A percentile compares a stretch with the other conserved stretches of the same genome.
Evolutionary conservation across 2,888 invertebrate genomes (phyloP).

Genomic region (Encarsia formosa): DNA sequence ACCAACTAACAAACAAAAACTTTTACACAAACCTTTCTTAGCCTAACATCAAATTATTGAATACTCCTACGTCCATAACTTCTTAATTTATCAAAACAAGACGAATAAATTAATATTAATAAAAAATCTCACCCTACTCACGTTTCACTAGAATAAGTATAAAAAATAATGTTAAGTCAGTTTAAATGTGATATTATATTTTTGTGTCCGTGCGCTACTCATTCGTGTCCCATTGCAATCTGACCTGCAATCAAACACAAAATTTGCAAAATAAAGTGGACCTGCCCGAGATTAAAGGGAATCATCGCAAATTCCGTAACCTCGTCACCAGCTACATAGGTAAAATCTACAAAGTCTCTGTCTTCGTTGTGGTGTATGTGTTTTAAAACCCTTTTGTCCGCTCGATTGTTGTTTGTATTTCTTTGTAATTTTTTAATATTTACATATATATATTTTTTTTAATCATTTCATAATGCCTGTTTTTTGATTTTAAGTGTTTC

Average conservation of each 20-base stretch:
- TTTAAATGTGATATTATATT: constrained; percentile 50
- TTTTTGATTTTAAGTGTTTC: no score
- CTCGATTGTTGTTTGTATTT: constrained; percentile 13
- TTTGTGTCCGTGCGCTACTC: constrained; percentile 51
- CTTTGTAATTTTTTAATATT: no score
- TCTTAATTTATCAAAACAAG: no score
- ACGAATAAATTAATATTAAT: no score
- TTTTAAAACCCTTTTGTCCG: constrained; percentile 31
- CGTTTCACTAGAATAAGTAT: no score
- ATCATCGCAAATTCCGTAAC: constrained; percentile 99
- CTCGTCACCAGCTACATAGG: constrained; percentile 99
- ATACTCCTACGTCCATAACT: no score
- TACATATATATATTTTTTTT: no score
- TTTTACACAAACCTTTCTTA: no score
- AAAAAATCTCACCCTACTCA: no score
- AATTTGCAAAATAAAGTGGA: constrained; percentile 72
- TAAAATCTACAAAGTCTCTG: constrained; percentile 55
- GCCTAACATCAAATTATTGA: no score
- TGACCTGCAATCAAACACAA: constrained; percentile 44
- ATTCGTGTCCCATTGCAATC: constrained; percentile 49
- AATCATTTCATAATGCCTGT: no score
- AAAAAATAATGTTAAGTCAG: constrained; percentile 30
- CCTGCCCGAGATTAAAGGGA: constrained; percentile 97
- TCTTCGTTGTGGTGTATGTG: constrained; percentile 29
- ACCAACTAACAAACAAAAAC: no score